Evolutionary conservation across 2,888 invertebrate genomes (phyloP).

Genomic region (Agrotis ipsilon): DNA sequence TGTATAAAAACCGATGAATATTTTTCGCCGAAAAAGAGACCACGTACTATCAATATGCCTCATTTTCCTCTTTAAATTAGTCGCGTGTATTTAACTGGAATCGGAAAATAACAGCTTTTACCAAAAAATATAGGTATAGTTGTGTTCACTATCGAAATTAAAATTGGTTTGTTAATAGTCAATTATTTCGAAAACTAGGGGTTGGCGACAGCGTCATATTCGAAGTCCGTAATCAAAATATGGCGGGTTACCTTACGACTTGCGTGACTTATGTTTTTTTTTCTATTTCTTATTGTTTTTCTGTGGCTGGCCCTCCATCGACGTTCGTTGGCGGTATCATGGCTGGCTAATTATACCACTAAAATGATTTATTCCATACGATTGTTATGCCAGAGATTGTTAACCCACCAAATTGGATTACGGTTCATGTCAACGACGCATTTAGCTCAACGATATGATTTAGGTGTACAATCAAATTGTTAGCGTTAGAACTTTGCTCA

Average conservation of each 20-base stretch:
- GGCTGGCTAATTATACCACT: conserved; percentile 81
- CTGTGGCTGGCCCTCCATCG: conserved; percentile 88
- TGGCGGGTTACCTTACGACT: conserved; percentile 4
- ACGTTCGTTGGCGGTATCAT: conserved; percentile 77
- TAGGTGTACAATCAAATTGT: conserved; percentile 60
- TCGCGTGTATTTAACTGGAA: conserved; percentile 8
- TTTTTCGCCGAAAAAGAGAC: too few relatives aligned
- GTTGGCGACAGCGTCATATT: conserved; percentile 61
- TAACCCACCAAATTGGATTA: conserved; percentile 75
- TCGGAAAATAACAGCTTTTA: conserved; percentile 11
- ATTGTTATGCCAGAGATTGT: conserved; percentile 77
- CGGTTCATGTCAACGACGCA: conserved; percentile 79
- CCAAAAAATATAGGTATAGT: conserved; percentile 13
- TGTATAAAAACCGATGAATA: too few relatives aligned
- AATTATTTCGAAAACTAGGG: conserved; percentile 49
- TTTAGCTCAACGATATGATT: conserved; percentile 76
- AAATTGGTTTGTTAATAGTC: conserved; percentile 45
- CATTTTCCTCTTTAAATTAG: not conserved
- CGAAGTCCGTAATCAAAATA: conserved; percentile 69
- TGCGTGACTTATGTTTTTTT: conserved; percentile 88
- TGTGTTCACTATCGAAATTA: conserved; percentile 17
- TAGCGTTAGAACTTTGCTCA: conserved; percentile 52
- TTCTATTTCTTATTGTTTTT: conserved; percentile 89
- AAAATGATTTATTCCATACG: conserved; percentile 83
- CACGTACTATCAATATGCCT: too few relatives aligned